Conservation (phyloP, 2,888 invertebrate genomes). For the Yponomeuta sedellus region DNA sequence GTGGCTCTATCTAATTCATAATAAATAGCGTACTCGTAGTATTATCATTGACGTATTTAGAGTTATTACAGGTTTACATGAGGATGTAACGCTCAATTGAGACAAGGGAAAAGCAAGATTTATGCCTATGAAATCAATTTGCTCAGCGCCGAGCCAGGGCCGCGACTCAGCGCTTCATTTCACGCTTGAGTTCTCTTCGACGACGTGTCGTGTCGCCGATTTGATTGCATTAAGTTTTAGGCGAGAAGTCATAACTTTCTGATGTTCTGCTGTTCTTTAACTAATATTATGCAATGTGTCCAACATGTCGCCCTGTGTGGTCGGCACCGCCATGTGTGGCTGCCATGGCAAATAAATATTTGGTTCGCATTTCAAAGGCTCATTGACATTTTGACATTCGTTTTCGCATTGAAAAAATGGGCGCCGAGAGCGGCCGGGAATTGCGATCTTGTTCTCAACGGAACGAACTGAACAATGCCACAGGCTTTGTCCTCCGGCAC, state of each 20-base stretch:
- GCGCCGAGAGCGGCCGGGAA: constrained; percentile 38
- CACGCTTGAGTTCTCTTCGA: constrained; percentile 56
- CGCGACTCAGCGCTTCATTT: constrained; percentile 51
- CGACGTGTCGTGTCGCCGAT: constrained; percentile 40
- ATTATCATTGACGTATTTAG: no score
- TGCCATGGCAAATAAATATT: constrained; percentile 59
- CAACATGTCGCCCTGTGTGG: constrained; percentile 63
- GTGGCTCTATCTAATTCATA: neutral
- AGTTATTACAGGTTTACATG: neutral
- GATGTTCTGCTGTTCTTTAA: constrained; percentile 30
- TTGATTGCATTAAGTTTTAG: constrained; percentile 54
- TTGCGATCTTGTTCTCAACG: constrained; percentile 33
- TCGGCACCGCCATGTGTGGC: constrained; percentile 51
- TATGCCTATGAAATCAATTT: constrained; percentile 44
- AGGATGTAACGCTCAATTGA: constrained; percentile 10
- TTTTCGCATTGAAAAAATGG: constrained; percentile 48
- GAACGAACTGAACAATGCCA: constrained; percentile 39
- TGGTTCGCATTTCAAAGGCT: constrained; percentile 62
- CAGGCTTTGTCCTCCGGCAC: constrained; percentile 40
- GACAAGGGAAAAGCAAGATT: neutral
- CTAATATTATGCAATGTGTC: constrained; percentile 55
- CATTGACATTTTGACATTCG: constrained; percentile 61
- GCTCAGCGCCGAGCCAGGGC: constrained; percentile 28
- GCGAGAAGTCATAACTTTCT: constrained; percentile 46
- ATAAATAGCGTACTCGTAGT: no score